Base-by-base conservation (phyloP, 2,113 vertebrate genomes). In the Lepidothrix coronata region DNA sequence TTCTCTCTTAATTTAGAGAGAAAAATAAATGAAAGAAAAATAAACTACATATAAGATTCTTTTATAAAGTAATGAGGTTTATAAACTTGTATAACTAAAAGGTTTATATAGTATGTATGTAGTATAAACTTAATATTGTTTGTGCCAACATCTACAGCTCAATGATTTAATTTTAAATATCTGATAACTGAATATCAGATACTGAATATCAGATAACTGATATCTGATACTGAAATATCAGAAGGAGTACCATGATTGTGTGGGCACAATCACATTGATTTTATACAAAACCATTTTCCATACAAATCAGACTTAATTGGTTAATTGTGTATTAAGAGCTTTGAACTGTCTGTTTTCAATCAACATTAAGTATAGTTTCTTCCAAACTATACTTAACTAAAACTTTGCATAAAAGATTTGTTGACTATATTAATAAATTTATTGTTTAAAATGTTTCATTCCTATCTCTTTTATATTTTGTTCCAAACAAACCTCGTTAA, bases 141-240 rank as follows among this genome's bases (percentile, higher is more conserved):
- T 30, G 5, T 70, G 12, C 31, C 17, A 70, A 67, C 8, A 52
- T n/a, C 20, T 84, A 8, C 15, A 28, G 25, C 8, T 85, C 31
- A 54, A 4, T 54, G 4, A 16, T 43, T 85, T 63, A n/a, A 61
- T 37, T 83, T 82, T 63, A 88, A 67, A 52, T 55, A 61, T 31
- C 3, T 0, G 1, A 25, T 55, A 52, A 41, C 11, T 59, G 51
- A n/a, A n/a, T n/a, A n/a, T n/a, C n/a, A n/a, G n/a, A n/a, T n/a
- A n/a, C n/a, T n/a, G n/a, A n/a, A n/a, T n/a, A n/a, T n/a, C n/a
- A n/a, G n/a, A n/a, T n/a, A n/a, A n/a, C n/a, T n/a, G n/a, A n/a
- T n/a, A n/a, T n/a, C n/a, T n/a, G n/a, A n/a, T 48, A 57, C 23
- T 85, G 44, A 76, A 79, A 86, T 57, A 17, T 81, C 59, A 46